A percentile compares a stretch with the other conserved stretches of the same genome.
phyloP scores from a whole-genome alignment of 2,113 vertebrate genomes.

The Phylloscopus trochilus region DNA sequence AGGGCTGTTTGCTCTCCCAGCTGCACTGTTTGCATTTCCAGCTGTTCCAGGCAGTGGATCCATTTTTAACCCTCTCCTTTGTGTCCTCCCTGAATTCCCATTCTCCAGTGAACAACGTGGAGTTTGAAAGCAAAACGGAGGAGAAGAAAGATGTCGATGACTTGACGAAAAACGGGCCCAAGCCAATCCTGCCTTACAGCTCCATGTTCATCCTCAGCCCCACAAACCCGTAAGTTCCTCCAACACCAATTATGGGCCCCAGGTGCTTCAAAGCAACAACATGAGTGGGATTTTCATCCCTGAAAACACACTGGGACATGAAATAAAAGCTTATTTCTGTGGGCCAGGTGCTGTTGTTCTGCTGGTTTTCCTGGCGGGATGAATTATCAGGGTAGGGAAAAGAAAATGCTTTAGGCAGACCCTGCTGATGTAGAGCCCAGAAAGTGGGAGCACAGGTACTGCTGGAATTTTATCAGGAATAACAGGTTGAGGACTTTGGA shows the following conservation, averaged over 20 bases:
- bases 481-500: not conserved
- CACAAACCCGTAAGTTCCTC: constrained; percentile 86
- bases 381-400: not conserved
- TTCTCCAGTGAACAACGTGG: constrained; percentile 85
- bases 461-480: not conserved
- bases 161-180: constrained; percentile 73
- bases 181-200: constrained; percentile 91
- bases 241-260: fast-evolving
- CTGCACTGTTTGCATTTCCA: constrained; percentile 23
- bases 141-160: constrained; percentile 88
- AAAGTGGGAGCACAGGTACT: not conserved
- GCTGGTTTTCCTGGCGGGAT: not conserved
- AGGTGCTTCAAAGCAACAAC: not conserved
- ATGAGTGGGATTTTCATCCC: not conserved
- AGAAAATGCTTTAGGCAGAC: not conserved
- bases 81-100: not conserved
- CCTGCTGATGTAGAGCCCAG: not conserved
- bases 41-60: not conserved
- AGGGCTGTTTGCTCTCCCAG: constrained; percentile 9
- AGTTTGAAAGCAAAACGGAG: constrained; percentile 84
- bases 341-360: not conserved
- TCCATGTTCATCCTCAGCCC: constrained; percentile 95
- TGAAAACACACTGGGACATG: not conserved
- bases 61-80: not conserved
- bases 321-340: not conserved